Evolutionary conservation across 1,140 invertebrate genomes (phyloP).

Genomic region (Ptiloglossa arizonensis): DNA sequence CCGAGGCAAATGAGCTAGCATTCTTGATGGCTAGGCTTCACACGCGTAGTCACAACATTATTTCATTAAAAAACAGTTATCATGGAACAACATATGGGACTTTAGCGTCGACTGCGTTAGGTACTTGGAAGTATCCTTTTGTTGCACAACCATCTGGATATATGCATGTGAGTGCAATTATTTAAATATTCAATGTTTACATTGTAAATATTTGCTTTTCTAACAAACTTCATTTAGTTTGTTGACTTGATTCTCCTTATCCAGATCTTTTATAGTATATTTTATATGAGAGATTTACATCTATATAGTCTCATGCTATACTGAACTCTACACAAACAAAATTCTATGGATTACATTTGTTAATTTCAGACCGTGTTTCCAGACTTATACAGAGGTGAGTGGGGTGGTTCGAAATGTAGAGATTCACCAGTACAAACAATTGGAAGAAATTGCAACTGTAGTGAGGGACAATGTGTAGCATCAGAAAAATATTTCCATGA

Average conservation of each 20-base stretch:
- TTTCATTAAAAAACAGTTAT: conserved; percentile 94
- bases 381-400: conserved; percentile 93
- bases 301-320: too few relatives aligned
- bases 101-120: conserved; percentile 91
- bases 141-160: conserved; percentile 90
- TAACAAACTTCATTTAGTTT: too few relatives aligned
- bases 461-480: conserved; percentile 85
- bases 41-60: conserved; percentile 92
- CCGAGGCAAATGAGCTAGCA: conserved; percentile 98
- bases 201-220: too few relatives aligned
- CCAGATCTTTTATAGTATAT: too few relatives aligned
- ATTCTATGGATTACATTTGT: background rate
- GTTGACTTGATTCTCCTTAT: too few relatives aligned
- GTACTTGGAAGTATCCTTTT: conserved; percentile 88
- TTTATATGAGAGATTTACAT: too few relatives aligned
- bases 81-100: conserved; percentile 94
- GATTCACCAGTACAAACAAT: conserved; percentile 92
- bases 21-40: conserved; percentile 92
- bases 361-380: conserved; percentile 90
- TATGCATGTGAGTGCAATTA: conserved; percentile 87
- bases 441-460: conserved; percentile 86
- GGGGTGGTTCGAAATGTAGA: conserved; percentile 93
- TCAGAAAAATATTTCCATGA: conserved; percentile 91
- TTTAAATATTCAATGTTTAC: background rate
- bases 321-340: too few relatives aligned